Evolutionary conservation across 2,888 invertebrate genomes (phyloP).

Genomic region (Tipula unca): DNA sequence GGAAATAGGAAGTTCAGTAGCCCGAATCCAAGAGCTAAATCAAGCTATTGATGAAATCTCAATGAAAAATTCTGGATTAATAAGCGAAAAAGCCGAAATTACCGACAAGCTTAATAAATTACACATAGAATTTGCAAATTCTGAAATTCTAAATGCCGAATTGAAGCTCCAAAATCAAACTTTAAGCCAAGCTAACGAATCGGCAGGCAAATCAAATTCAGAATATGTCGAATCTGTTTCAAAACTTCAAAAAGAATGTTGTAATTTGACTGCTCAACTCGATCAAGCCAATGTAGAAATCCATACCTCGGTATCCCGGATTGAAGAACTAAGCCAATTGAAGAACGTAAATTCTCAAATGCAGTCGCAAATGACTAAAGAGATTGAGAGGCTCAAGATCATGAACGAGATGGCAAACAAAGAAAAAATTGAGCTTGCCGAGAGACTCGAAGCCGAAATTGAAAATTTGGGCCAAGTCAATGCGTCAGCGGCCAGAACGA

Average conservation of each 20-base stretch:
- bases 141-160: not conserved
- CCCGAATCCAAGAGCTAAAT: not conserved
- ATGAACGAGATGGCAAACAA: not conserved
- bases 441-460: not conserved
- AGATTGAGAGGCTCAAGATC: not conserved
- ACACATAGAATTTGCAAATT: not conserved
- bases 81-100: not conserved
- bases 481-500: not conserved
- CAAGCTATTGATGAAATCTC: not conserved
- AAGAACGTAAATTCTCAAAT: not conserved
- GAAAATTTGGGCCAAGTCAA: not conserved
- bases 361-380: not conserved
- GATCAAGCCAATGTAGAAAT: not conserved
- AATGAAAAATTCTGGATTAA: not conserved
- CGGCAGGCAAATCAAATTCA: constrained; percentile 26
- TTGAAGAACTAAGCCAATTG: constrained; percentile 18
- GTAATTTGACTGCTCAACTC: constrained; percentile 31
- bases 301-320: not conserved
- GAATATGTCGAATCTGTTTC: constrained; percentile 28
- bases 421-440: not conserved
- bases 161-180: constrained; percentile 9
- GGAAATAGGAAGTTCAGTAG: not conserved
- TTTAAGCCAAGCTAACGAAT: not conserved
- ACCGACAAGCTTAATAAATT: not conserved
- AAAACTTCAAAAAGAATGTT: constrained; percentile 31